Evolutionary conservation across 2,888 invertebrate species (phyloP).

Genomic region (Phengaris arion): DNA sequence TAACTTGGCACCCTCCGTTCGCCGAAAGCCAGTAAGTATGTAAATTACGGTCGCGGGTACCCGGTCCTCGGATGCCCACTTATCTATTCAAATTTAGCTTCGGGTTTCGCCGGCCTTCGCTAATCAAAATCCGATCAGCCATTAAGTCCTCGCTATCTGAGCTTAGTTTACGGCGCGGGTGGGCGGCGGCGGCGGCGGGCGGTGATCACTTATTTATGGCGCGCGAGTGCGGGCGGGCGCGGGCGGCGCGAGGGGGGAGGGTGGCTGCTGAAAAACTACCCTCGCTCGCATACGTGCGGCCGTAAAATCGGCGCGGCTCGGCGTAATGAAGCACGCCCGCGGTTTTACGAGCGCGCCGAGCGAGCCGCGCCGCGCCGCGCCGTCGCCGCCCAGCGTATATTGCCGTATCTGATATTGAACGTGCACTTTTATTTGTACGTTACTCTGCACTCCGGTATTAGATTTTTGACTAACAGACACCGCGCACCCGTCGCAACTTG

Average conservation of each 20-base stretch:
- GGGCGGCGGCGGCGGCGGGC: slow-evolving; percentile 48
- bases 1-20: slow-evolving; percentile 73
- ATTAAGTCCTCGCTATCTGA: slow-evolving; percentile 79
- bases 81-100: slow-evolving; percentile 79
- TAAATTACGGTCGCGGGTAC: slow-evolving; percentile 78
- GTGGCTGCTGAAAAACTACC: slow-evolving; percentile 74
- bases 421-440: slow-evolving; percentile 41
- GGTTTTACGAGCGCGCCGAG: slow-evolving; percentile 72
- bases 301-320: slow-evolving; percentile 52
- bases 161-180: slow-evolving; percentile 75
- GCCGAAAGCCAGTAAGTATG: slow-evolving; percentile 78
- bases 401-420: slow-evolving; percentile 66
- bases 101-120: slow-evolving; percentile 75
- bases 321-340: slow-evolving; percentile 73
- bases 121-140: slow-evolving; percentile 80
- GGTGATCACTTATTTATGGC: slow-evolving; percentile 76
- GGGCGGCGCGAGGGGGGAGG: slow-evolving; percentile 47
- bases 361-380: slow-evolving; percentile 40
- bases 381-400: slow-evolving; percentile 67
- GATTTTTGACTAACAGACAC: slow-evolving; percentile 17
- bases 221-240: slow-evolving; percentile 55
- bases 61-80: slow-evolving; percentile 76
- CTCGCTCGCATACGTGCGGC: slow-evolving; percentile 49
- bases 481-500: neutral
- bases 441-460: slow-evolving; percentile 7